Evolutionary conservation across 2,113 vertebrate species (phyloP), one percentile per base, ranked within the genome.

Genomic region (Stigmatopora nigra): DNA sequence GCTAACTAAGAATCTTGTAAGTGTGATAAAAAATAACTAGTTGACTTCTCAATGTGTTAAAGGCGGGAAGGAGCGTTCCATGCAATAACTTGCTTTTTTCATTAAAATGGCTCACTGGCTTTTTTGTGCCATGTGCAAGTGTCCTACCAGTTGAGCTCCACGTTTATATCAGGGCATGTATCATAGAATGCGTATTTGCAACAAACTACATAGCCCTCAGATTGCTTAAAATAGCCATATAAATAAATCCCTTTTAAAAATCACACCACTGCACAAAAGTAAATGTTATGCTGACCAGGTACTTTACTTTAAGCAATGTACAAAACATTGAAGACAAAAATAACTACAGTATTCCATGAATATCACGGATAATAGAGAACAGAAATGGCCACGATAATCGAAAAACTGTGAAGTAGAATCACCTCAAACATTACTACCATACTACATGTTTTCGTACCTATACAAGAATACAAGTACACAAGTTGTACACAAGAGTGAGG

Each of bases 1-100:
- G 14, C 15, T 16, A 15, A 15, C 19, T 22, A 7, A n/a, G 17
- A 35, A 31, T 14, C 8, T 31, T 36, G 36, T 17, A 20, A 68
- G 48, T 47, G 53, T 64, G 7, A 65, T 66, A 46, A n/a, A 55
- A 75, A 53, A 64, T 67, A 14, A 48, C 10, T 20, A 22, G 19
- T 55, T 71, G 56, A 76, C 79, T 77, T 85, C 77, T 80, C 81
- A 81, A 68, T 80, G 63, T 80, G 35, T 75, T 72, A 72, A 75
- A 76, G 62, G 65, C 36, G 41, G 53, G 47, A 72, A 59, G 58
- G 59, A 81, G 69, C 65, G 60, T 71, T 63, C 73, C 63, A 65
- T 83, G 79, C 74, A 77, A 65, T 84, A 82, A 84, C 84, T 84
- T 84, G 77, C 67, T 68, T 47, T 60, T 60, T 76, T 84, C 77